A percentile compares a stretch with the other conserved stretches of the same genome.
phyloP scores from a whole-genome alignment of 2,113 vertebrate genomes.

The Microcebus ravelobensis region DNA sequence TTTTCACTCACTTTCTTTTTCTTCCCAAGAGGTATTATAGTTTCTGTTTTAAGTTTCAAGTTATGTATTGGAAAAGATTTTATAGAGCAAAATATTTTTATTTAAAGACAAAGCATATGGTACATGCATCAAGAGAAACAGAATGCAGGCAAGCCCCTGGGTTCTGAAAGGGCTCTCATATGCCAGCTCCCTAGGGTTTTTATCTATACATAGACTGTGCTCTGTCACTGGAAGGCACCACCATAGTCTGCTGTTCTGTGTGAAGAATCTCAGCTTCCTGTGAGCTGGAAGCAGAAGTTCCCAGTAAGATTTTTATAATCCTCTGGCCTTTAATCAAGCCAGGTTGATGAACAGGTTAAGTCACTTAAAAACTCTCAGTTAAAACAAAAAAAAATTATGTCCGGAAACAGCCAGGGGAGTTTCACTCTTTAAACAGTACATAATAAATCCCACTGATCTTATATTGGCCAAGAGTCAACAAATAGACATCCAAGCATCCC shows the following conservation, averaged over 20 bases:
- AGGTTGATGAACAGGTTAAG: background rate
- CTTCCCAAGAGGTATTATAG: background rate
- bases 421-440: background rate
- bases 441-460: background rate
- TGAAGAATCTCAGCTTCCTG: background rate
- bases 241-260: background rate
- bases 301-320: background rate
- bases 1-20: background rate
- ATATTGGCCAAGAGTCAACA: background rate
- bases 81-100: background rate
- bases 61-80: background rate
- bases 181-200: background rate
- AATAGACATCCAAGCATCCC: background rate
- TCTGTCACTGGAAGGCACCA: background rate
- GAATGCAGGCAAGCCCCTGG: background rate
- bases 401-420: background rate
- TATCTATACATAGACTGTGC: background rate
- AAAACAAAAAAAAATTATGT: background rate
- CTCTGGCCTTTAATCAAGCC: background rate
- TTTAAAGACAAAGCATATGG: constrained; percentile 21
- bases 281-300: background rate
- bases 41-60: background rate
- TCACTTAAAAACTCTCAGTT: background rate
- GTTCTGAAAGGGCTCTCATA: background rate
- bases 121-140: background rate